Evolutionary conservation across 2,888 invertebrate genomes (phyloP).

Genomic region (Bimastos eiseni): DNA sequence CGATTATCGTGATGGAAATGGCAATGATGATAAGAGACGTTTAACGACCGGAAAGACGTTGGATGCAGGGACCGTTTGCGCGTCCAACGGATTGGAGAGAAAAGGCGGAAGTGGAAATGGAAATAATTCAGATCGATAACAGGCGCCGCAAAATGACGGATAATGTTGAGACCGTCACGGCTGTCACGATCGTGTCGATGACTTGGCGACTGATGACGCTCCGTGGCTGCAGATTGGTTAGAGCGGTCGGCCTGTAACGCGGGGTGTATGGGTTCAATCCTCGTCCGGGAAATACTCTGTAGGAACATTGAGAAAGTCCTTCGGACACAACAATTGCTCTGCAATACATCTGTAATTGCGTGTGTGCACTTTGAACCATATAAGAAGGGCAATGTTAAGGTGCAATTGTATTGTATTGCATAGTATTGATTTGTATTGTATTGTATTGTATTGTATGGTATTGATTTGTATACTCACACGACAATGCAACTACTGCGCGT

Average conservation of each 20-base stretch:
- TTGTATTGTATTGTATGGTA: not conserved
- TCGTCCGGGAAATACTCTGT: too few species aligned
- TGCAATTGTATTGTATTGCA: not conserved
- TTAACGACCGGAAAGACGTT: not conserved
- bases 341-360: not conserved
- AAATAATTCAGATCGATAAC: not conserved
- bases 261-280: too few species aligned
- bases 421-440: not conserved
- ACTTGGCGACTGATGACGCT: not conserved
- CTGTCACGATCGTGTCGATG: not conserved
- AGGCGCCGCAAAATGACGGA: not conserved
- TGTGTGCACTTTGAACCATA: too few species aligned
- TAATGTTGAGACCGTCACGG: not conserved
- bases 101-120: not conserved
- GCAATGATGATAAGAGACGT: not conserved
- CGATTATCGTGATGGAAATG: too few species aligned
- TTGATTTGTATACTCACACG: too few species aligned
- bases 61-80: not conserved
- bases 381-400: too few species aligned
- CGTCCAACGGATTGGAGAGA: not conserved
- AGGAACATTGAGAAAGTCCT: too few species aligned
- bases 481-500: too few species aligned
- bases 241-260: too few species aligned
- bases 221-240: not conserved
- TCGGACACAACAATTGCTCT: not conserved